Base-by-base conservation (phyloP, 2,888 invertebrate genomes). In the Rotaria macrura region DNA sequence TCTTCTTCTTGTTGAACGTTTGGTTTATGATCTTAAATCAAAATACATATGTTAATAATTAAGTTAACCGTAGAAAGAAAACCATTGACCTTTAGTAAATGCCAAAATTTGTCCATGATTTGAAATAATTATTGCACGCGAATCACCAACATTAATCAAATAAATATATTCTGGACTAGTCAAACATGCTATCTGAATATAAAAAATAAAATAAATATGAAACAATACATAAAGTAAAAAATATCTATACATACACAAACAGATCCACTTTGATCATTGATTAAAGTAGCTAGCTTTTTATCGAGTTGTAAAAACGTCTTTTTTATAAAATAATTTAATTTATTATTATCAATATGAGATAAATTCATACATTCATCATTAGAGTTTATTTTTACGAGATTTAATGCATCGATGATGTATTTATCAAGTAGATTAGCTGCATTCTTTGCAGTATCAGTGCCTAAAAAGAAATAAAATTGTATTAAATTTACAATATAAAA, bases 41-140 rank as follows among this genome's bases (percentile, higher is more conserved):
- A n/a, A 98, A 7, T 43, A 43, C 5, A 98, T 57, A 94, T 20
- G 4, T 20, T 20, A 20, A 17, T 52, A 17, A 4, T 52, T 1
- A 52, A 2, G 4, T 20, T 52, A 20, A 20, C 17, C 4, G 1
- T 20, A 52, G 20, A 10, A 29, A 1, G 6, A 29, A 57, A 10
- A 29, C 29, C 7, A 25, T 57, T 29, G 38, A 65, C 65, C 29
- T 65, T 65, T 14, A 0, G 65, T 65, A 34, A 2, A 9, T 20
- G 34, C 17, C 20, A 65, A 65, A 3, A 65, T 6, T 3, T 65
- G 65, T 87, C 92, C 92, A n/a, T 95, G 95, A 88, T 93, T 93
- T 72, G 95, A 93, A 89, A 95, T 95, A 38, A 98, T 92, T 40
- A 99, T 95, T 9, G 96, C 97, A 85, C 99, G 93, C 2, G 97